Base-by-base conservation (phyloP, 2,797 vertebrate species). In the Mormyrus hasselquistii region DNA sequence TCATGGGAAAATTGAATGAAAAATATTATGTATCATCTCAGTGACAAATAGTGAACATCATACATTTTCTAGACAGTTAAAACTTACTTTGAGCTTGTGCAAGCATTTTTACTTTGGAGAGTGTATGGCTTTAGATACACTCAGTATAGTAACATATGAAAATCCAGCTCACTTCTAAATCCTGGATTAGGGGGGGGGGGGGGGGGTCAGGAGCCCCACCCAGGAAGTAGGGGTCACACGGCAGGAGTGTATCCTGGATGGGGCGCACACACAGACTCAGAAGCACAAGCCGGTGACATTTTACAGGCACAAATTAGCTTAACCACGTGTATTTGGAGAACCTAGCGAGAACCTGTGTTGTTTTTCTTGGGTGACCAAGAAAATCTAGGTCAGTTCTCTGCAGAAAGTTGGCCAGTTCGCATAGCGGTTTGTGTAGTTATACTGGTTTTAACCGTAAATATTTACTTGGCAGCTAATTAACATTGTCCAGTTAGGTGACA, bases 1-100 rank as follows among this genome's bases (percentile, higher is more conserved):
- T 90, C 90, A 88, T 69, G 41, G 85, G 47, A 84, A 84, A 84
- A 49, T 49, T 84, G 82, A 84, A 50, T 22, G 10, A 87, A 38
- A 57, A 52, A 84, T 87, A 52, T 52, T 86, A 29, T 86, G 12
- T 86, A 52, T 55, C 50, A 2, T 59, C 34, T 25, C 47, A 84
- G 82, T 49, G 82, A 49, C 85, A 87, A 87, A 41, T 19, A 59
- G 29, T 59, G 83, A 52, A 14, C 25, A 29, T 47, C 49, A 29
- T 50, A 86, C 25, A 52, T 86, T 86, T 86, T 52, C 22, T 22
- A 86, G 50, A 29, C 50, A 50, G 47, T 14, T 85, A 34, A 86
- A 25, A 53, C 10, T 52, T 50, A 85, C 83, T 52, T 53, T 25
- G 10, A 10, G 47, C 47, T 50, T 34, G 25, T 53, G 83, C 83